These are phyloP conservation scores for Prinia subflava DNA, from an alignment of 2,113 vertebrate genomes.

Conservation along the genomic window DNA sequence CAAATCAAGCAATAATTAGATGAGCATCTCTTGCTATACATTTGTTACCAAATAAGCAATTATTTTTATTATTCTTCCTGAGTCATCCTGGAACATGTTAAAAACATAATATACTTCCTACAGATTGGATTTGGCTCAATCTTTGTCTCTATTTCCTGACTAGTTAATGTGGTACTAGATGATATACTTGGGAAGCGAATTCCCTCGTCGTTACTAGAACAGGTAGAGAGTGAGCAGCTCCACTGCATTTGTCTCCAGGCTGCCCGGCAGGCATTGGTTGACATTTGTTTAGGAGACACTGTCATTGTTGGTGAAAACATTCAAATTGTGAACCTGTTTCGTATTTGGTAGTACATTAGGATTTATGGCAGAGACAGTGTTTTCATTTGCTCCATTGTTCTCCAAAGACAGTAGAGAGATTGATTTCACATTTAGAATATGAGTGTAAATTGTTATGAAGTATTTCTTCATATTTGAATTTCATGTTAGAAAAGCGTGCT, in stretches of 20 bases:
- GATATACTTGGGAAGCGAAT: background rate
- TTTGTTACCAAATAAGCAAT: background rate
- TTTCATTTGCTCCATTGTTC: background rate
- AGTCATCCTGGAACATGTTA: background rate
- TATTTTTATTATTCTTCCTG: background rate
- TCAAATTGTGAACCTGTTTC: background rate
- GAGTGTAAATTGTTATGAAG: background rate
- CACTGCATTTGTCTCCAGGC: background rate
- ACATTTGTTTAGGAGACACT: background rate
- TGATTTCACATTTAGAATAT: background rate
- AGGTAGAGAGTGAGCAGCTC: background rate
- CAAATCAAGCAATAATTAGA: background rate
- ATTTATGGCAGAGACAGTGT: background rate
- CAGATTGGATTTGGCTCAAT: background rate
- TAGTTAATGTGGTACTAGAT: background rate
- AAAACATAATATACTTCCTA: background rate
- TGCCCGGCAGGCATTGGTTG: background rate
- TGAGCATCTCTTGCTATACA: background rate
- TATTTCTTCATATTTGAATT: slow-evolving; percentile 2
- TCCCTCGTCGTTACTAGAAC: background rate
- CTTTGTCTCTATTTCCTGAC: background rate
- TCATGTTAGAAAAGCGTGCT: background rate
- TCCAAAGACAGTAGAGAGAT: background rate
- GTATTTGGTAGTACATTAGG: background rate
- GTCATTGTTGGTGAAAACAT: background rate